These are phyloP conservation scores for Rhamnusium bicolor DNA, from an alignment of 2,888 invertebrate genomes.

Conservation along the genomic window DNA sequence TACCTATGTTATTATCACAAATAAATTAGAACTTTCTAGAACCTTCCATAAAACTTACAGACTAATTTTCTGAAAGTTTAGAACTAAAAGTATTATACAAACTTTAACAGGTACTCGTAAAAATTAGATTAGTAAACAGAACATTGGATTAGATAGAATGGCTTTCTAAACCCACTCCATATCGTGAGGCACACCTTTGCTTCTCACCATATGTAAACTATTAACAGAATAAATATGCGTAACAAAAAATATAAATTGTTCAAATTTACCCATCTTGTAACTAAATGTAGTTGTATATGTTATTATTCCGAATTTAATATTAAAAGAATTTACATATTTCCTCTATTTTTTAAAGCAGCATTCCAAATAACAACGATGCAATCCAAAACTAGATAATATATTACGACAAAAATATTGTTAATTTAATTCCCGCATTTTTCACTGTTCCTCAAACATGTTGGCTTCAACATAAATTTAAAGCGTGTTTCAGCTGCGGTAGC, in stretches of 20 bases:
- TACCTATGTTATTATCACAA: too few species aligned
- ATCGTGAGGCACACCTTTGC: neutral
- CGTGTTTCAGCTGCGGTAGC: conserved; percentile 10
- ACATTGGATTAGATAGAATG: too few species aligned
- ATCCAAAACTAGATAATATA: neutral
- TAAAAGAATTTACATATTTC: neutral
- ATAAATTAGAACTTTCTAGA: too few species aligned
- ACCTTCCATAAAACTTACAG: too few species aligned
- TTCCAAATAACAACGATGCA: neutral
- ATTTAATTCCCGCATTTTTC: conserved; percentile 12
- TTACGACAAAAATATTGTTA: neutral
- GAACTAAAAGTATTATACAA: too few species aligned
- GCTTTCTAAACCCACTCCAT: neutral
- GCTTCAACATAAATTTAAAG: conserved; percentile 5
- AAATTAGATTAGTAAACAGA: too few species aligned
- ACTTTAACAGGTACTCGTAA: too few species aligned
- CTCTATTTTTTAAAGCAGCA: neutral
- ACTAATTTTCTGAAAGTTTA: too few species aligned
- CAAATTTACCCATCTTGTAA: neutral
- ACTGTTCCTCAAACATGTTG: neutral
- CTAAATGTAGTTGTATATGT: neutral
- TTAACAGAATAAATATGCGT: neutral
- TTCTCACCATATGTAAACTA: neutral
- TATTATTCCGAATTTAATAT: neutral
- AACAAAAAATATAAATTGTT: neutral